A percentile compares a stretch with the other conserved stretches of the same genome.
These are phyloP conservation scores for Sinocyclocheilus grahami DNA, from an alignment of 2,113 vertebrate species.

Conservation along the genomic window DNA sequence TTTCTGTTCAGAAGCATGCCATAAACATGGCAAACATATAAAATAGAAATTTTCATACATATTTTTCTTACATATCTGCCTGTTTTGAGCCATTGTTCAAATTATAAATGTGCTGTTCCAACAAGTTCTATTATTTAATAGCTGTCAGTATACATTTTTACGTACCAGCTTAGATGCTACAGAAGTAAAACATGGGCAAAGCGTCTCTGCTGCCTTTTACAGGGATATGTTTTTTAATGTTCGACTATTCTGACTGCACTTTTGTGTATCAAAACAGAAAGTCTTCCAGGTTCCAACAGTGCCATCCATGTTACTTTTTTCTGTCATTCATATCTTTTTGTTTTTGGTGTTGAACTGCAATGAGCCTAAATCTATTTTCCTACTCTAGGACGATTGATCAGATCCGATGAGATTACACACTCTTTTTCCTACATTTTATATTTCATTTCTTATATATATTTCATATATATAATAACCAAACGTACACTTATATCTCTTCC, in stretches of 20 bases:
- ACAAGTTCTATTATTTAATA: constrained; percentile 40
- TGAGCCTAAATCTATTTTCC: background rate
- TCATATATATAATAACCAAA: background rate
- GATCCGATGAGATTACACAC: background rate
- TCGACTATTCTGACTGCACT: constrained; percentile 10
- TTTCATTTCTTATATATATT: background rate
- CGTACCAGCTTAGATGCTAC: constrained; percentile 22
- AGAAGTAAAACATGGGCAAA: constrained; percentile 31
- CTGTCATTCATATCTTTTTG: constrained; percentile 9
- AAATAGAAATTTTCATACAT: constrained; percentile 1
- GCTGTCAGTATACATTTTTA: constrained; percentile 41
- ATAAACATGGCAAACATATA: constrained; percentile 33
- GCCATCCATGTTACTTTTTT: constrained; percentile 11
- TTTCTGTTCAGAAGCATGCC: constrained; percentile 16
- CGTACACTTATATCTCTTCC: background rate
- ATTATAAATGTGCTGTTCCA: constrained; percentile 38
- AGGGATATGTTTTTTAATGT: constrained; percentile 20
- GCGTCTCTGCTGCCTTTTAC: constrained; percentile 11
- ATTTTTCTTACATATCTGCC: constrained; percentile 17
- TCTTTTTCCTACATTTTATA: background rate
- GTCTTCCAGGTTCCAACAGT: constrained; percentile 5
- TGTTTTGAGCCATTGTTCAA: constrained; percentile 41
- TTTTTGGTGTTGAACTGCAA: background rate
- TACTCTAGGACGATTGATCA: background rate
- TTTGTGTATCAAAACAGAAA: constrained; percentile 5